phyloP scores from a whole-genome alignment of 2,888 invertebrate species.

The Brenthis hecate region DNA sequence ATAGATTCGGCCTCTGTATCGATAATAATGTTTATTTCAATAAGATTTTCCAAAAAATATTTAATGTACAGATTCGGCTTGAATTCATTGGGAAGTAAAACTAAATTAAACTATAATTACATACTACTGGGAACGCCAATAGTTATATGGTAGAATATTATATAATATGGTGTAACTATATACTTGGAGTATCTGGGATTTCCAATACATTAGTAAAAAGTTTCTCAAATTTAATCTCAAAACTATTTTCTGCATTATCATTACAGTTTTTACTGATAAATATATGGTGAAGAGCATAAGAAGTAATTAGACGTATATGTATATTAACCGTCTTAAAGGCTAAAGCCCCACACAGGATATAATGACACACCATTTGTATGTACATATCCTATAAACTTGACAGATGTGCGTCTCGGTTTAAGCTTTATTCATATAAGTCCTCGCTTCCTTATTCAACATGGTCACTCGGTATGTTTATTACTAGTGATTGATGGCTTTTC shows the following conservation, averaged over 20 bases:
- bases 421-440: constrained; percentile 7
- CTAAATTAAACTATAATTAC: no score
- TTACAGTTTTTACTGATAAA: constrained; percentile 3
- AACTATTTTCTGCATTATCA: background rate
- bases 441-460: constrained; percentile 40
- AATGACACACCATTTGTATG: constrained; percentile 4
- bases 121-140: no score
- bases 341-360: background rate
- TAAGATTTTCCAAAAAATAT: no score
- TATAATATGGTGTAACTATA: no score
- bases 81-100: no score
- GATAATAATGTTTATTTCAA: no score
- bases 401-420: background rate
- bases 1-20: no score
- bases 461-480: constrained; percentile 26
- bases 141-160: no score
- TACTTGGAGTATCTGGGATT: background rate
- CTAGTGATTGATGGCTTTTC: constrained; percentile 50
- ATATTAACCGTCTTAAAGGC: no score
- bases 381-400: constrained; percentile 2
- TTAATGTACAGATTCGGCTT: no score
- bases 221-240: background rate
- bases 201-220: background rate
- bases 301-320: no score
- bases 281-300: background rate